Base-by-base conservation (phyloP, 2,113 vertebrate genomes). In the Sinocyclocheilus maitianheensis region DNA sequence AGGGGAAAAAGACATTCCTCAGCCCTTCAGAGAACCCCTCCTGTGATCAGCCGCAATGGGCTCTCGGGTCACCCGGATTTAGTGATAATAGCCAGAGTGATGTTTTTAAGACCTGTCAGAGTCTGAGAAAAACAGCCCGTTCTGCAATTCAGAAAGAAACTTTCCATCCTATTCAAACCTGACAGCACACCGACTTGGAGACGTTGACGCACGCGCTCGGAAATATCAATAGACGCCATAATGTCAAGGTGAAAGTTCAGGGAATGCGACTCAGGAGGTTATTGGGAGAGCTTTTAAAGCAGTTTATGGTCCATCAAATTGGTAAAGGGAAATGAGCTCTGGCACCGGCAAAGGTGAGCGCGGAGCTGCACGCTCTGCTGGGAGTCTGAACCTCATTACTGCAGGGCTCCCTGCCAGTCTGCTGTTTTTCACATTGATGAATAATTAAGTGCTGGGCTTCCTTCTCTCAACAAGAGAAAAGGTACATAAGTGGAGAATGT, bases 1-100 rank as follows among this genome's bases (percentile, higher is more conserved):
- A 87, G 34, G 63, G 79, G 30, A 46, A 65, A 78, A 74, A 69
- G 58, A 83, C 79, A 77, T 85, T 60, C 77, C 58, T 67, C 80
- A 89, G 75, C 63, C 55, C 58, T 85, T 83, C 78, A 89, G 30
- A 89, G 40, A 34, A 43, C 34, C 11, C 53, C 84, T 77, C 40
- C 72, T 85, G 83, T 18, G 62, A 87, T 85, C 77, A 84, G 53
- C 26, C 1, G 18, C 55, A 14, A 53, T 20, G 22, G 78, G 76
- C 20, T 46, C 24, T 40, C 16, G 48, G 81, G 67, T 74, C 67
- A 16, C 46, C 0, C 26, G 2, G 65, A 72, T 58, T 24, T 40
- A 26, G 46, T 37, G 43, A 75, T 75, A 72, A 83, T 83, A 53
- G 24, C 80, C 60, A 0, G 3, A 34, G 20, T 74, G 62, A 53